Evolutionary conservation across 2,797 vertebrate genomes (phyloP), one percentile per base, ranked within the genome.

Genomic region (Anolis apletophallus): DNA sequence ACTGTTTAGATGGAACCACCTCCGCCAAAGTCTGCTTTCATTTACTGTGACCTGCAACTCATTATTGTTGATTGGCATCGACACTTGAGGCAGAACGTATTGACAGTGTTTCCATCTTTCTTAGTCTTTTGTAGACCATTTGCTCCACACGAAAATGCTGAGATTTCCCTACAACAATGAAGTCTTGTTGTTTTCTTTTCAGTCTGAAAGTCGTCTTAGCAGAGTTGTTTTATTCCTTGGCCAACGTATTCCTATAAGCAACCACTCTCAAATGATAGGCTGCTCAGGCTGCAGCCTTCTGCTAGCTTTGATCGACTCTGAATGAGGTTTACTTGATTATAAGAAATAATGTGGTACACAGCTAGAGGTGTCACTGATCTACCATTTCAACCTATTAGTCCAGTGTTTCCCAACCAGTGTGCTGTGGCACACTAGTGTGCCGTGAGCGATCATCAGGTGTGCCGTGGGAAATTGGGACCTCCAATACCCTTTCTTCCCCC

Each of bases 301-400:
- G 23, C 12, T n/a, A 0, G 1, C 68, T 92, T 87, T 89, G 89
- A 52, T 91, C 2, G 26, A 76, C 29, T 83, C 34, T 0, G 0
- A 71, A 75, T 0, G 0, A 72, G 80, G 81, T 54, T 69, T 17
- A 23, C 8, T 52, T 80, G 52, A 68, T 79, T 83, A 61, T n/a
- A 77, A 72, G 76, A 88, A 5, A 40, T 40, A 68, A 19, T 54
- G 57, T 57, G 76, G 34, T 19, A 71, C 59, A 80, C 29, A 80
- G 82, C 89, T 57, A 82, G 83, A 76, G 89, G 67, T 79, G 89
- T 64, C 0, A 0, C 69, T 81, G 81, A 88, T 69, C 61, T 85
- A 67, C 61, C 85, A 52, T 84, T 88, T 84, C 88, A 91, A 61
- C 46, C 85, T n/a, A 88, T 80, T 84, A 0, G 75, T 88, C 69